These are phyloP conservation scores for Aplodontia rufa DNA, from an alignment of 2,113 vertebrate genomes.

Conservation along the genomic window DNA sequence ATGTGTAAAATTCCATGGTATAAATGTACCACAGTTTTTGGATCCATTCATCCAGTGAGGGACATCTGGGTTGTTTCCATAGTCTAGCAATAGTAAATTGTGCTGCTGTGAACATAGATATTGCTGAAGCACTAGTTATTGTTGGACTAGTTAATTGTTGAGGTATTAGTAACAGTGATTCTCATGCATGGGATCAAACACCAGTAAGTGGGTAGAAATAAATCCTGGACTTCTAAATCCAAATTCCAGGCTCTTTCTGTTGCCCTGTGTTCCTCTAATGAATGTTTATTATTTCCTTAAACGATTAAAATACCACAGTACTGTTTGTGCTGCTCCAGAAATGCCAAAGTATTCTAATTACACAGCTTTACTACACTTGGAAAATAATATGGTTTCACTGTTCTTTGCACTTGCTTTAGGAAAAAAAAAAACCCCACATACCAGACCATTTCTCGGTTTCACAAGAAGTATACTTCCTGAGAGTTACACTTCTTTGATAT, in stretches of 20 bases:
- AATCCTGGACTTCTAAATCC: not conserved
- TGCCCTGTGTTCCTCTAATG: not conserved
- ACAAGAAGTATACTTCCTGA: not conserved
- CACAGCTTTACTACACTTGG: not conserved
- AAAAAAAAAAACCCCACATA: not conserved
- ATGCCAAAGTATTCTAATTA: slow-evolving; percentile 8
- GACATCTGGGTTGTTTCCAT: too few species aligned
- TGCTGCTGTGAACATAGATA: too few species aligned
- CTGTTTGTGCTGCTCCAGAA: not conserved
- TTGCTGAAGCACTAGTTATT: not conserved
- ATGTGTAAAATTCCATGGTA: too few species aligned
- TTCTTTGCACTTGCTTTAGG: not conserved
- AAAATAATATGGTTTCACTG: not conserved
- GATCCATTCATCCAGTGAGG: too few species aligned
- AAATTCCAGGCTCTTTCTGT: not conserved
- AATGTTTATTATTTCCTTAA: slow-evolving; percentile 14
- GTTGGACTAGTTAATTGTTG: not conserved
- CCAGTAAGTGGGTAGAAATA: not conserved
- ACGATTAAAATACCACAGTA: slow-evolving; percentile 30
- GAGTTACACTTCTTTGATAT: not conserved
- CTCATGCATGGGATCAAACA: not conserved
- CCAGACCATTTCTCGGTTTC: not conserved
- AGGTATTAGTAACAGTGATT: not conserved
- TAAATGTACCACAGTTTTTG: too few species aligned
- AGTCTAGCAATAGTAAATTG: too few species aligned